These are phyloP conservation scores for Novumbra hubbsi DNA, from an alignment of 2,797 vertebrate species.

Conservation along the genomic window DNA sequence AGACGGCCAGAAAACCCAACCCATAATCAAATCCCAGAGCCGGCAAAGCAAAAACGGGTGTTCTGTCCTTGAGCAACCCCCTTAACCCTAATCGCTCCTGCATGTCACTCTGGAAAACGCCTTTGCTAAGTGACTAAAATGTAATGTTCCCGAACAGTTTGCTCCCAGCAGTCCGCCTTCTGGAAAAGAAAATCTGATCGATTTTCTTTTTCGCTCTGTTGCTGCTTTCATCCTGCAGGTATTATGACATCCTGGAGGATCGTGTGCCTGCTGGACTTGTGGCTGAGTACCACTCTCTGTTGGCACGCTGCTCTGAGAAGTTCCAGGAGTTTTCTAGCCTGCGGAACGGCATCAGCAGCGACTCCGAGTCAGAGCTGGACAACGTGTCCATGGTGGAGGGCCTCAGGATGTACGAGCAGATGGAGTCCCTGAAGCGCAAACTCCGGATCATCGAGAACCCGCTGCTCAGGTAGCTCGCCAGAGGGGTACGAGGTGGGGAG, in stretches of 20 bases:
- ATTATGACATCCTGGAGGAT: slow-evolving; percentile 91
- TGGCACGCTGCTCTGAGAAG: slow-evolving; percentile 78
- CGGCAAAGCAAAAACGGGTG: no score
- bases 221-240: slow-evolving; percentile 60
- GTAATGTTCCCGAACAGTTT: neutral
- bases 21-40: neutral
- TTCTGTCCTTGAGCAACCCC: no score
- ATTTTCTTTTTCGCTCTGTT: neutral
- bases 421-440: slow-evolving; percentile 87
- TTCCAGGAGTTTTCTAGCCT: slow-evolving; percentile 82
- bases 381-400: slow-evolving; percentile 93
- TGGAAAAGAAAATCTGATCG: neutral
- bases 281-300: slow-evolving; percentile 77
- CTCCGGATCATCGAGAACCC: slow-evolving; percentile 93
- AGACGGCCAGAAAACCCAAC: neutral
- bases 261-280: slow-evolving; percentile 86
- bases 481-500: neutral
- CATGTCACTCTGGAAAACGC: no score
- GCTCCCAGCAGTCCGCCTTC: neutral
- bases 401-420: slow-evolving; percentile 83
- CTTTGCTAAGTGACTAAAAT: no score
- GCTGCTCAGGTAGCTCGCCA: slow-evolving; percentile 79
- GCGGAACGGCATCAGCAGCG: slow-evolving; percentile 77
- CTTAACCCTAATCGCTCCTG: no score
- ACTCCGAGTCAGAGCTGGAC: slow-evolving; percentile 84